A percentile compares a stretch with the other conserved stretches of the same genome.
Evolutionary conservation across 2,113 vertebrate genomes (phyloP).

Genomic region (Pseudolaguvia tuberculata): DNA sequence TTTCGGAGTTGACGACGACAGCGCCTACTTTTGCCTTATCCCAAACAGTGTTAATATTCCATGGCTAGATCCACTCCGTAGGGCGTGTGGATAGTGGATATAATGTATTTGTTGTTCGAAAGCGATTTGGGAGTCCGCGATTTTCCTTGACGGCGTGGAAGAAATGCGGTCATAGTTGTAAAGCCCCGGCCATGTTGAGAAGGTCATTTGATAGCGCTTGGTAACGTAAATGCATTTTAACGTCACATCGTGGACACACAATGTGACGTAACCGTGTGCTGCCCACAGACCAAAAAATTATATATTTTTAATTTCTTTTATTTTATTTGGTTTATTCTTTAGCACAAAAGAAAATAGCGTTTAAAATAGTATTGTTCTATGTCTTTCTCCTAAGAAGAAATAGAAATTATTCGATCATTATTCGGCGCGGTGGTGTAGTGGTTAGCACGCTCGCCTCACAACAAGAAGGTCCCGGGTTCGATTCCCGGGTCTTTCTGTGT

Average conservation of each 20-base stretch:
- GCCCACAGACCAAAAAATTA: too few relatives aligned
- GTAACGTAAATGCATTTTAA: background rate
- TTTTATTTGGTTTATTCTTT: too few relatives aligned
- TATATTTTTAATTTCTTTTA: too few relatives aligned
- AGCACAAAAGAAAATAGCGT: too few relatives aligned
- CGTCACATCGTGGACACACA: background rate
- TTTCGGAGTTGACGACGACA: conserved; percentile 63
- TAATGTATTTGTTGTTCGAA: background rate
- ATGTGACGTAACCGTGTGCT: background rate
- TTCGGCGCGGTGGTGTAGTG: too few relatives aligned
- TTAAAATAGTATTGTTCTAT: too few relatives aligned
- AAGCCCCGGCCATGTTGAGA: conserved; percentile 29
- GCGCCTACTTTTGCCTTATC: background rate
- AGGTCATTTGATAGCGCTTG: conserved; percentile 13
- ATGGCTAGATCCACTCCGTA: background rate
- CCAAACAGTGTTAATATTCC: background rate
- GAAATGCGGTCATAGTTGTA: background rate
- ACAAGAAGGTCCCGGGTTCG: too few relatives aligned
- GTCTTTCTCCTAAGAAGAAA: too few relatives aligned
- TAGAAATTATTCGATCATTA: too few relatives aligned
- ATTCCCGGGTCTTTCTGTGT: too few relatives aligned
- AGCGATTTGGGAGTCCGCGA: background rate
- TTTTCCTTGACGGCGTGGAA: conserved; percentile 27
- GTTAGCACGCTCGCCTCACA: too few relatives aligned
- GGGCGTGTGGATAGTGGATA: background rate